Percentiles rank a stretch among this genome's conserved stretches.
phyloP scores from a whole-genome alignment of 2,113 vertebrate genomes.

The Balaeniceps rex region DNA sequence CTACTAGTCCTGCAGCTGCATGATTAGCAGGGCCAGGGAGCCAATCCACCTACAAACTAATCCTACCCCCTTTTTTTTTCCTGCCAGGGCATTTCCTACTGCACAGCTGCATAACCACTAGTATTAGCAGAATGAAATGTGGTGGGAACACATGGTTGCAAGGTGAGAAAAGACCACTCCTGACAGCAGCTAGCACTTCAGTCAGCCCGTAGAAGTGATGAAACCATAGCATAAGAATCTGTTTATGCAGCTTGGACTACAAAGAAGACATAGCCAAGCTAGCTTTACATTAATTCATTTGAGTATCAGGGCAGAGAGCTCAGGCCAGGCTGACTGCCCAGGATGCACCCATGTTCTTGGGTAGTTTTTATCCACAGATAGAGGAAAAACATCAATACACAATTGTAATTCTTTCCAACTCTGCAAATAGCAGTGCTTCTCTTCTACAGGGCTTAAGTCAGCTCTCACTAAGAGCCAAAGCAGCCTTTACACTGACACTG shows the following conservation, averaged over 20 bases:
- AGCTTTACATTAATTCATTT: not conserved
- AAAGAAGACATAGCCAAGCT: not conserved
- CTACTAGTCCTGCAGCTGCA: not conserved
- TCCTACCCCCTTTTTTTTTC: not conserved
- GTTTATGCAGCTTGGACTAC: not conserved
- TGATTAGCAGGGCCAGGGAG: not conserved
- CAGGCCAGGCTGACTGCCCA: not conserved
- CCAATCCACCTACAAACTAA: not conserved
- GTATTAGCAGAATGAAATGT: accelerated
- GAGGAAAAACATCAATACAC: not conserved
- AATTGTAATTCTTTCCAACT: not conserved
- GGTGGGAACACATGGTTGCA: not conserved
- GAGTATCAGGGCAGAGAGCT: not conserved
- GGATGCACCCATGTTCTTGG: not conserved
- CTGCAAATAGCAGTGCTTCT: not conserved
- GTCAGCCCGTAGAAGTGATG: not conserved
- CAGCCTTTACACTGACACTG: not conserved
- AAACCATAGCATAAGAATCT: not conserved
- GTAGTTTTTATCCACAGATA: not conserved
- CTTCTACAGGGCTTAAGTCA: not conserved
- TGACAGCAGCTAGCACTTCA: not conserved
- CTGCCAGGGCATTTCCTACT: not conserved
- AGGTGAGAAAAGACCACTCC: not conserved
- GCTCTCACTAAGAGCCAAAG: not conserved
- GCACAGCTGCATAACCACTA: not conserved